These are phyloP conservation scores for Aythya baeri DNA, from an alignment of 2,113 vertebrate species.

Conservation along the genomic window DNA sequence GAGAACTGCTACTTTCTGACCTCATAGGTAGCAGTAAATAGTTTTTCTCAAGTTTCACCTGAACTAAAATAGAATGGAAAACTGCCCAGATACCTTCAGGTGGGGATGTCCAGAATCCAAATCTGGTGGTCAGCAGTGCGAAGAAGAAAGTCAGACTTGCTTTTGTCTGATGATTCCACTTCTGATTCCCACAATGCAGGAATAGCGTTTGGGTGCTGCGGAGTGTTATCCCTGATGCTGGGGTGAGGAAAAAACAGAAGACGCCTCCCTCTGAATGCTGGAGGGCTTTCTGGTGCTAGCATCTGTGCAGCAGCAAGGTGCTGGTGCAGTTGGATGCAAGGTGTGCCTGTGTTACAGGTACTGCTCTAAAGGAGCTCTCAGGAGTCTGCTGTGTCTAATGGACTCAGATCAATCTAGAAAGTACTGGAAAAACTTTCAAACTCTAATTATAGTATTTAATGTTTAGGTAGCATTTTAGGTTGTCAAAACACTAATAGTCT, in stretches of 20 bases:
- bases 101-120: too few relatives aligned
- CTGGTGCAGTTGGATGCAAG: rapidly evolving
- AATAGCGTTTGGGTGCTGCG: neutral
- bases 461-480: neutral
- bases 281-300: neutral
- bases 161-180: neutral
- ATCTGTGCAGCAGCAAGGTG: neutral
- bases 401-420: neutral
- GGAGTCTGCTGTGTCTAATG: rapidly evolving
- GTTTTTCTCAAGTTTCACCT: neutral
- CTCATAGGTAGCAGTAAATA: neutral
- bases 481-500: neutral
- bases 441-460: neutral
- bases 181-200: neutral
- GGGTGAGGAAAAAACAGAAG: neutral
- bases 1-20: neutral
- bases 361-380: neutral
- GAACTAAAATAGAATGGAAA: neutral
- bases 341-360: rapidly evolving
- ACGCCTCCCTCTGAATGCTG: too few relatives aligned
- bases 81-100: neutral
- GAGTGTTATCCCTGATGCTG: neutral
- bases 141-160: neutral
- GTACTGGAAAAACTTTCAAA: neutral
- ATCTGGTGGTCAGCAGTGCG: neutral